These are phyloP conservation scores for Cyanoderma ruficeps DNA, from an alignment of 2,113 vertebrate species.

Conservation along the genomic window DNA sequence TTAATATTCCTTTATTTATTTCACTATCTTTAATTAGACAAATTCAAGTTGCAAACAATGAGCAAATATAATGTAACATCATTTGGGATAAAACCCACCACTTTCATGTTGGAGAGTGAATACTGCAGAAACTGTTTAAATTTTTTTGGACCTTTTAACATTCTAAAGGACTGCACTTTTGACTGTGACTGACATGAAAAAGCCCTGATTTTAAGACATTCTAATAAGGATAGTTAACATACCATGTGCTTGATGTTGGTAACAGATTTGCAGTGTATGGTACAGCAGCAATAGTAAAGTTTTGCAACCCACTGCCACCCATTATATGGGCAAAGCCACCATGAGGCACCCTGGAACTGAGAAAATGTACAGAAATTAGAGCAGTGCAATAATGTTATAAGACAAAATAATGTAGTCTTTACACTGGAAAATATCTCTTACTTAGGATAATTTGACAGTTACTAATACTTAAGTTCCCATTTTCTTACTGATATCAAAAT, in stretches of 20 bases:
- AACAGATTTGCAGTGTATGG: constrained; percentile 92
- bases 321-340: constrained; percentile 96
- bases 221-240: constrained; percentile 44
- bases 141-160: background rate
- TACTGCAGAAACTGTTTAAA: background rate
- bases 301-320: constrained; percentile 96
- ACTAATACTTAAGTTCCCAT: background rate
- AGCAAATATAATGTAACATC: background rate
- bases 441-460: background rate
- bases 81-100: background rate
- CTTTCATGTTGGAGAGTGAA: background rate
- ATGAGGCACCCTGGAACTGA: constrained; percentile 96
- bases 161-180: background rate
- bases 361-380: constrained; percentile 26
- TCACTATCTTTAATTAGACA: background rate
- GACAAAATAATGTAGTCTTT: background rate
- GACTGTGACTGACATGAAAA: background rate
- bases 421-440: background rate
- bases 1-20: constrained; percentile 9
- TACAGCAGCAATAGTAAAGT: constrained; percentile 95
- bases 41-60: background rate
- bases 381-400: background rate
- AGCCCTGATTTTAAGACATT: background rate
- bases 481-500: background rate
- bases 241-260: constrained; percentile 98